A percentile compares a stretch with the other conserved stretches of the same genome.
These are phyloP conservation scores for Petrolisthes manimaculis DNA, from an alignment of 2,888 invertebrate genomes.

Conservation along the genomic window DNA sequence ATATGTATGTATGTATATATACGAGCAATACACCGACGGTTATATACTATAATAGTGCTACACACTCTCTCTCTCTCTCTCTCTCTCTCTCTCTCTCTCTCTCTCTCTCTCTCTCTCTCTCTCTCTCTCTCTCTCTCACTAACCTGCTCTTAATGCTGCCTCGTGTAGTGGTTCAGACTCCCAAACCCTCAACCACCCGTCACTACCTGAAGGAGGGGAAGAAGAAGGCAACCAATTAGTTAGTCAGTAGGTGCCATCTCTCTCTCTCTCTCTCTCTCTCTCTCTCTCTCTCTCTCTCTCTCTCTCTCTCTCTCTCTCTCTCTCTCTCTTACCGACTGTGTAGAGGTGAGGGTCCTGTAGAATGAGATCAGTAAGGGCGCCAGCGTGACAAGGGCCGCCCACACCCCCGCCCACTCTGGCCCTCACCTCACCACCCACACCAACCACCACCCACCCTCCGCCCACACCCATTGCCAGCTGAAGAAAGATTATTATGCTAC, in stretches of 20 bases:
- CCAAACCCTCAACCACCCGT: slow-evolving; percentile 22
- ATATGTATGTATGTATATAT: no score
- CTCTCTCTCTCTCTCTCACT: no score
- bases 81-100: no score
- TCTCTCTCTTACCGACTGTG: slow-evolving; percentile 6
- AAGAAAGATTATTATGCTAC: neutral
- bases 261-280: neutral
- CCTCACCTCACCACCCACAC: slow-evolving; percentile 24
- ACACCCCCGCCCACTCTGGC: slow-evolving; percentile 15
- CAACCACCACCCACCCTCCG: slow-evolving; percentile 32
- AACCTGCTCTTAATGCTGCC: slow-evolving; percentile 4
- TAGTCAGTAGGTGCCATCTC: neutral
- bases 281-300: neutral
- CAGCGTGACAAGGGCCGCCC: slow-evolving; percentile 15
- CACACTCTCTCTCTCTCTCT: no score
- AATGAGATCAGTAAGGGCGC: slow-evolving; percentile 19
- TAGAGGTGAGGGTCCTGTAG: slow-evolving; percentile 13
- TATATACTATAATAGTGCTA: no score
- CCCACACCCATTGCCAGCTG: slow-evolving; percentile 23
- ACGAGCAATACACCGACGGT: no score
- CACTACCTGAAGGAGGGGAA: neutral
- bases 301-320: neutral
- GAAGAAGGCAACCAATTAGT: neutral
- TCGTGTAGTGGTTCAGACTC: slow-evolving; percentile 14
- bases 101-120: no score